Conservation (phyloP, 2,888 invertebrate genomes). For the Tachystola acroxantha region DNA sequence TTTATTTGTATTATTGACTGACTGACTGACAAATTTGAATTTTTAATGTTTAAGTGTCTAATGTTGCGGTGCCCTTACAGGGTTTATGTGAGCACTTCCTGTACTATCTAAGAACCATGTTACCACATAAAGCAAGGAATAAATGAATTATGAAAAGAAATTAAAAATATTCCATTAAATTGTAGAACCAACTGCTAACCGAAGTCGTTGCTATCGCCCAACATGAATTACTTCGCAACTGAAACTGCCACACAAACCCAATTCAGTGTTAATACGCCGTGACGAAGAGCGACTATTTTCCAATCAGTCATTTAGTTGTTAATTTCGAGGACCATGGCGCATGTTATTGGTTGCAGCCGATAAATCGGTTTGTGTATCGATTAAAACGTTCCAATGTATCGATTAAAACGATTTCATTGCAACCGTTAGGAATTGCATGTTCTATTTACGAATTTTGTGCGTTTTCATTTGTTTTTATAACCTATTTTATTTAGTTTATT, state of each 20-base stretch:
- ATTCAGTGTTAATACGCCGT: slow-evolving; percentile 73
- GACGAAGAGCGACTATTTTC: slow-evolving; percentile 62
- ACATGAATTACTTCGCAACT: slow-evolving; percentile 45
- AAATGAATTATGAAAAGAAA: too few species aligned
- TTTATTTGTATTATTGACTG: too few species aligned
- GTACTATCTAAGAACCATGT: too few species aligned
- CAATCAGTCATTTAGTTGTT: slow-evolving; percentile 74
- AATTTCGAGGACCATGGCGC: slow-evolving; percentile 72
- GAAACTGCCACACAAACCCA: slow-evolving; percentile 70
- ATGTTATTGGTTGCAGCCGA: slow-evolving; percentile 63
- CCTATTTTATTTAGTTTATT: too few species aligned
- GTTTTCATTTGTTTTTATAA: slow-evolving; percentile 7
- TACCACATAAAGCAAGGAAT: too few species aligned
- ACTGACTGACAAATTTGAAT: too few species aligned
- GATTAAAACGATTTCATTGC: slow-evolving; percentile 20
- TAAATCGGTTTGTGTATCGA: slow-evolving; percentile 32
- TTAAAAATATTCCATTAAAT: not conserved
- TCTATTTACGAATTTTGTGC: slow-evolving; percentile 11
- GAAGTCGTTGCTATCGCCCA: slow-evolving; percentile 55
- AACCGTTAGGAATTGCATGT: slow-evolving; percentile 2
- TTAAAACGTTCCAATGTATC: slow-evolving; percentile 24
- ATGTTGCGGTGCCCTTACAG: too few species aligned
- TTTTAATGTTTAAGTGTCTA: too few species aligned
- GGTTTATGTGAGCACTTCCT: too few species aligned
- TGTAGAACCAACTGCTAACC: slow-evolving; percentile 20